Base-by-base conservation (phyloP, 2,888 invertebrate species). In the Glyphotaelius pellucidus region DNA sequence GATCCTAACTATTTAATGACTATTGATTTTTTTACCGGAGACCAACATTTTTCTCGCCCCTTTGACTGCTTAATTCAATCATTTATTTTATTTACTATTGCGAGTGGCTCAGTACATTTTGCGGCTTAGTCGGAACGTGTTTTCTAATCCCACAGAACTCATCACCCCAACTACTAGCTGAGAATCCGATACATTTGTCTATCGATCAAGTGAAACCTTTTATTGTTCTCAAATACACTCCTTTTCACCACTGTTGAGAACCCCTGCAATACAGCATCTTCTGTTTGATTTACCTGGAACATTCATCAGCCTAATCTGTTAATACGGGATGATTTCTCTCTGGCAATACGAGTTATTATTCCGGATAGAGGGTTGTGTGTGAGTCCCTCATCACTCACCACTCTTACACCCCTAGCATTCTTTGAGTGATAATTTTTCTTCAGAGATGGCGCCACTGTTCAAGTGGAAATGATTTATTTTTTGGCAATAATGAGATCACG, bases 291-390 rank as follows among this genome's bases (percentile, higher is more conserved):
- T 67, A 67, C 67, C 67, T 67, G 25, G 7, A 67, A 7, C 67
- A 67, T 67, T 67, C 67, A 67, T 67, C 67, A 67, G 67, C 67
- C 67, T 67, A 67, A 67, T 67, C 67, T n/a, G 67, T 67, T 67
- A 67, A 67, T 9, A 67, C 67, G 67, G n/a, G 67, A 67, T 67
- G 67, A 67, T 67, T 67, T 67, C 67, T 67, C 67, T 25, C 67
- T 67, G 67, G 67, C 67, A 67, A 67, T 25, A 67, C 67, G 67
- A 67, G 67, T 67, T 67, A 67, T 67, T 67, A 67, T 67, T 67
- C 67, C 67, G 67, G 67, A n/a, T 67, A 67, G n/a, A 67, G 7
- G n/a, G 9, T 67, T n/a, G 25, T 67, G 67, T n/a, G 11, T 25
- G 25, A 67, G 67, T n/a, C n/a, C 0, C 1, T 25, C 67, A 67